Percentiles rank a stretch among this genome's conserved stretches.
Conservation (phyloP, 2,797 vertebrate species). For the Euphonia xanthogaster region DNA sequence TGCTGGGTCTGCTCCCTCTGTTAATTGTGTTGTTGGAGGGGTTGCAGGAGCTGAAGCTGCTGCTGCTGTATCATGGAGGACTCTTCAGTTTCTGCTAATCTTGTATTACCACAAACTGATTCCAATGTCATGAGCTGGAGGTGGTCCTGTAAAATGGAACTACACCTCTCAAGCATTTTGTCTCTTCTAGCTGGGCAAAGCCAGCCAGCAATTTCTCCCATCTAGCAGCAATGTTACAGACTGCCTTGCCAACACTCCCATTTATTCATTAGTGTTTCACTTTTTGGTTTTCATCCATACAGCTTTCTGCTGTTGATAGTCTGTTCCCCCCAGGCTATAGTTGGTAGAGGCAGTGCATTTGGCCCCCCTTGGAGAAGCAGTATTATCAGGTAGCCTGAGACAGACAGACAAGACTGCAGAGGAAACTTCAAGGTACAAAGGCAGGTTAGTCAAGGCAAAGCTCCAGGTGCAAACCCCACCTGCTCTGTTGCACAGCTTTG, state of each 20-base stretch:
- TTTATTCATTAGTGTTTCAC: background rate
- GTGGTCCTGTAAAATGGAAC: background rate
- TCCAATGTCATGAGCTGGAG: background rate
- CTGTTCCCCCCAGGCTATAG: background rate
- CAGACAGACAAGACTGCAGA: background rate
- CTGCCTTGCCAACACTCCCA: background rate
- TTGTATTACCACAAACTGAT: background rate
- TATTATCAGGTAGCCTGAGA: background rate
- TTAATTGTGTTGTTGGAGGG: background rate
- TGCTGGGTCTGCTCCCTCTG: background rate
- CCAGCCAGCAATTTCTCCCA: background rate
- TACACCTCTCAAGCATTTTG: background rate
- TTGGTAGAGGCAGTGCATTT: background rate
- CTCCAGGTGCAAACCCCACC: background rate
- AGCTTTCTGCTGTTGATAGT: background rate
- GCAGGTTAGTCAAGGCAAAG: background rate
- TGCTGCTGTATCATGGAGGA: background rate
- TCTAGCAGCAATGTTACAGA: background rate
- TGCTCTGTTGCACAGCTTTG: background rate
- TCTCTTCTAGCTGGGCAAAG: background rate
- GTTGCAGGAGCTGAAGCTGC: background rate
- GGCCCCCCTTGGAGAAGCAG: background rate
- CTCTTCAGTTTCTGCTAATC: background rate
- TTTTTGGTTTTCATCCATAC: background rate
- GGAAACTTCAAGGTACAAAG: background rate